Evolutionary conservation across 2,888 invertebrate species (phyloP), one percentile per base, ranked within the genome.

Genomic region (Tenthredo mesomela): DNA sequence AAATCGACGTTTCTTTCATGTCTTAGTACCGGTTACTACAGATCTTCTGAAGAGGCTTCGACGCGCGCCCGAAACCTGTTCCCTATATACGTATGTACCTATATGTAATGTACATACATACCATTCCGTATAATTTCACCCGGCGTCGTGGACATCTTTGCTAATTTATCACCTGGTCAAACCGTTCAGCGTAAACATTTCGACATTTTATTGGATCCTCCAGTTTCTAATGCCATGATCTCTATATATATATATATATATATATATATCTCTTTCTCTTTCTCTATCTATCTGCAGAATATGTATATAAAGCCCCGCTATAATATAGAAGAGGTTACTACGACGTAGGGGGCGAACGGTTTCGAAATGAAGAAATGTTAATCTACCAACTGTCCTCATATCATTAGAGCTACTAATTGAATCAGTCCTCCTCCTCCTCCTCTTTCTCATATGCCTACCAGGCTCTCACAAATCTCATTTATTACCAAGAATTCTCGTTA

Each of bases 71-170:
- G 82, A 90, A 92, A 92, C 92, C 92, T 91, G 92, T 92, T 90
- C 89, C n/a, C 18, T 12, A 25, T 67, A 67, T 54, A n/a, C n/a
- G 7, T n/a, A 7, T 54, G n/a, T n/a, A 54, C n/a, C 18, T n/a
- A 54, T n/a, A 54, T 54, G 54, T 54, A 54, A 54, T 61, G 25
- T 29, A 61, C 25, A 29, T 61, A 67, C 67, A 15, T 67, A 67
- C 25, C 6, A n/a, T 90, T 92, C 33, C 90, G 90, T 91, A 92
- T 91, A 92, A 92, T 92, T 92, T 92, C 91, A 91, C 91, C 91
- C 89, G 91, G 89, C 89, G 89, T 54, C 43, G 67, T 61, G 84
- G 91, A 91, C 90, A 91, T 90, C 90, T 91, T 90, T 89, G 88
- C 89, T 92, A 91, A 92, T 92, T 92, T 92, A 91, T 90, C 87